Evolutionary conservation across 2,113 vertebrate genomes (phyloP).

Genomic region (Notarius quadriscutis): DNA sequence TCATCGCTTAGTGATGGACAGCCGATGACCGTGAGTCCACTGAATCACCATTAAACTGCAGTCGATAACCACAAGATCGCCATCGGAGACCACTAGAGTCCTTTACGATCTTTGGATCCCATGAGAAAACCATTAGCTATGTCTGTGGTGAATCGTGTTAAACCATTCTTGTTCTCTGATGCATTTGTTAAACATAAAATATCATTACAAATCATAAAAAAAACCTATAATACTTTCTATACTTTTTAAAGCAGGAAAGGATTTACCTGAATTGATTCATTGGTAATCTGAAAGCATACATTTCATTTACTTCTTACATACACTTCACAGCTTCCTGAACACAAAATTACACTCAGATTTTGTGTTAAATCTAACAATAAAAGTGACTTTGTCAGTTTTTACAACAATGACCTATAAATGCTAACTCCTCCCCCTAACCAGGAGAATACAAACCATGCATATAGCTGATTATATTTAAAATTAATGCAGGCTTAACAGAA

Average conservation of each 20-base stretch:
- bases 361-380: not conserved
- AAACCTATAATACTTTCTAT: too few relatives aligned
- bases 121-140: not conserved
- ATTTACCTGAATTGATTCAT: too few relatives aligned
- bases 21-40: too few relatives aligned
- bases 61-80: not conserved
- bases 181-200: too few relatives aligned
- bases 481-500: too few relatives aligned
- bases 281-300: too few relatives aligned
- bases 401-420: not conserved
- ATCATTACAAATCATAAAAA: too few relatives aligned
- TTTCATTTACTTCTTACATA: too few relatives aligned
- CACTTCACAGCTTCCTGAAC: not conserved
- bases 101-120: not conserved
- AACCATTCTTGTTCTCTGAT: too few relatives aligned
- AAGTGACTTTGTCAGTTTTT: not conserved
- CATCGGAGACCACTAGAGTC: not conserved
- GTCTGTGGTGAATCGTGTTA: not conserved
- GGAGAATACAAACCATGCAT: not conserved
- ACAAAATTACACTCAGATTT: not conserved
- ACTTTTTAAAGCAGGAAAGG: too few relatives aligned
- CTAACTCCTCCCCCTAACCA: not conserved
- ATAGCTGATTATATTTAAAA: too few relatives aligned
- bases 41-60: not conserved
- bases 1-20: too few relatives aligned